phyloP scores from a whole-genome alignment of 2,113 vertebrate species.

The Cyanoderma ruficeps region DNA sequence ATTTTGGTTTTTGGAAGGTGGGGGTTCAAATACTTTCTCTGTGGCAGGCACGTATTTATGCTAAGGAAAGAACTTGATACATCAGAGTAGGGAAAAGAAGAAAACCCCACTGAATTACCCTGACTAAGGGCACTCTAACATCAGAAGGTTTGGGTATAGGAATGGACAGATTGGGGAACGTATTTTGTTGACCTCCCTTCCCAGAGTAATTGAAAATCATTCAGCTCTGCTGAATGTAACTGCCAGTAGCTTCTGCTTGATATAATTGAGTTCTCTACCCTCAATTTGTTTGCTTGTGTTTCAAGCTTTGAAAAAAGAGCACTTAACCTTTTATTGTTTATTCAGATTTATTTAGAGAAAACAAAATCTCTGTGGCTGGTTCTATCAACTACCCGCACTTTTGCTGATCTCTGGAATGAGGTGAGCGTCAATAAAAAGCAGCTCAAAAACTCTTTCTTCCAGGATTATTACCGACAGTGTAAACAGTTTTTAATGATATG shows the following conservation, averaged over 20 bases:
- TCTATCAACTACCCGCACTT: background rate
- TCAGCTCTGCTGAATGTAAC: slow-evolving; percentile 52
- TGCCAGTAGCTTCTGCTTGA: slow-evolving; percentile 36
- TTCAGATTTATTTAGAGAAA: slow-evolving; percentile 45
- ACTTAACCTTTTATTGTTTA: slow-evolving; percentile 65
- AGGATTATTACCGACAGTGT: background rate
- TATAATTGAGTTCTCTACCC: slow-evolving; percentile 53
- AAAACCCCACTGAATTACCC: background rate
- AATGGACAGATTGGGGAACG: background rate
- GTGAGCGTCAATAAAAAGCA: background rate
- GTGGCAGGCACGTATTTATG: background rate
- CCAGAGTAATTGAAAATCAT: slow-evolving; percentile 63
- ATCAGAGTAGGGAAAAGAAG: background rate
- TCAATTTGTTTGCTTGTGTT: slow-evolving; percentile 51
- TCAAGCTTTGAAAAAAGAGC: slow-evolving; percentile 37
- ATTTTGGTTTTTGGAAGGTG: background rate
- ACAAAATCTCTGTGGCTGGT: background rate
- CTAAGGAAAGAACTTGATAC: background rate
- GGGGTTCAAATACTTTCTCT: background rate
- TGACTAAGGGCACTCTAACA: background rate
- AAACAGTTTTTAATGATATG: background rate
- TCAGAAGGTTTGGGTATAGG: background rate
- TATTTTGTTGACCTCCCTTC: slow-evolving; percentile 48
- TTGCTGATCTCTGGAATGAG: slow-evolving; percentile 5
- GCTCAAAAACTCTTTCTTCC: slow-evolving; percentile 5